These are phyloP conservation scores for Baccha elongata DNA, from an alignment of 2,888 invertebrate genomes.

Conservation along the genomic window DNA sequence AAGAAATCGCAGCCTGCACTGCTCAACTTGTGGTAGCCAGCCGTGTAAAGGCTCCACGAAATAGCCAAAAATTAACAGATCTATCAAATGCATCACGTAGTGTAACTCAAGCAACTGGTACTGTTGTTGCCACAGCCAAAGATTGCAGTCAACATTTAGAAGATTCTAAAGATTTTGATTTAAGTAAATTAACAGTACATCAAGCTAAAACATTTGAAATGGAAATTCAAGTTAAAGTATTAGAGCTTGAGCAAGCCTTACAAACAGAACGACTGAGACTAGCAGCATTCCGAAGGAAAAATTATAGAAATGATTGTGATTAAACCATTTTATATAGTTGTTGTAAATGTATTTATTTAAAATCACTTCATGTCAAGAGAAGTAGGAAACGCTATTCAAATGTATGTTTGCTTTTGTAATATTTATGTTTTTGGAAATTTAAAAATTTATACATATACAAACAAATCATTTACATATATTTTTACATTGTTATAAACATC, in stretches of 20 bases:
- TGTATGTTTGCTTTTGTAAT: conserved; percentile 19
- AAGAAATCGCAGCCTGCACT: conserved; percentile 97
- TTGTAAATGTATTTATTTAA: conserved; percentile 21
- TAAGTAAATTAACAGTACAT: conserved; percentile 93
- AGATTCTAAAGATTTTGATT: conserved; percentile 95
- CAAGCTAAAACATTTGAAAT: conserved; percentile 98
- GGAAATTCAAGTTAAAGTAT: conserved; percentile 97
- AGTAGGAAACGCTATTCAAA: conserved; percentile 6
- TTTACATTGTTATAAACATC: conserved; percentile 33
- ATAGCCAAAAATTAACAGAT: conserved; percentile 90
- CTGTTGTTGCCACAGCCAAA: conserved; percentile 96
- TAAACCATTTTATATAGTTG: conserved; percentile 57
- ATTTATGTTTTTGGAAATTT: conserved; percentile 14
- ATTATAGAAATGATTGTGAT: conserved; percentile 86
- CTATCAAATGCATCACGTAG: conserved; percentile 93
- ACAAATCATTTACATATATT: conserved; percentile 17
- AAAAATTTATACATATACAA: conserved; percentile 12
- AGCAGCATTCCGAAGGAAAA: conserved; percentile 93
- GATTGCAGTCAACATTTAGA: conserved; percentile 93
- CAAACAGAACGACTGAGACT: conserved; percentile 93
- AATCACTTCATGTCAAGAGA: conserved; percentile 6
- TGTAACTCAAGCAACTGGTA: conserved; percentile 95
- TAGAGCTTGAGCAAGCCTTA: conserved; percentile 95
- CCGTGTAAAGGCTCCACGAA: conserved; percentile 95
- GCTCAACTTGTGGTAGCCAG: conserved; percentile 99